Percentiles rank a stretch among this genome's conserved stretches.
phyloP scores from a whole-genome alignment of 2,888 invertebrate species.

The Scelioninae gen. 1 region DNA sequence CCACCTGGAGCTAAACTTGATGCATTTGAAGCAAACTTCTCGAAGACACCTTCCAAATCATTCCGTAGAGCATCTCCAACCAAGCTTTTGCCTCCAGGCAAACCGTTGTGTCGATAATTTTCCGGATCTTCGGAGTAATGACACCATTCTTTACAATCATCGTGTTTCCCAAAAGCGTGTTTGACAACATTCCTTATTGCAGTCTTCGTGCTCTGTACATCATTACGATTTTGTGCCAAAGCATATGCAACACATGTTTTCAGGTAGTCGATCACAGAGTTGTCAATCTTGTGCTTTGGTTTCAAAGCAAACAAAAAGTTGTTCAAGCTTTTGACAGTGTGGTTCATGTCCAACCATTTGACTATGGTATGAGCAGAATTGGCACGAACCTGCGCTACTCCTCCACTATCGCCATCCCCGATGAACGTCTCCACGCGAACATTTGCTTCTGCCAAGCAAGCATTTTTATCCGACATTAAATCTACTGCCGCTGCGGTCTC shows the following conservation, averaged over 20 bases:
- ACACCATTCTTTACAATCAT: constrained; percentile 70
- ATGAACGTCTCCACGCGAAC: constrained; percentile 66
- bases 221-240: constrained; percentile 49
- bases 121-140: constrained; percentile 51
- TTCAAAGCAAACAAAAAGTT: constrained; percentile 56
- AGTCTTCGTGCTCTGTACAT: constrained; percentile 40
- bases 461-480: constrained; percentile 66
- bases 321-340: constrained; percentile 1
- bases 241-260: constrained; percentile 69
- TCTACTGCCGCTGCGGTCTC: constrained; percentile 71
- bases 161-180: constrained; percentile 67
- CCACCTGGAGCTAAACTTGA: constrained; percentile 9
- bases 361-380: constrained; percentile 42
- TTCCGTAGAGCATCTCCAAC: constrained; percentile 40
- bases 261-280: constrained; percentile 66
- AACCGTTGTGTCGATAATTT: constrained; percentile 50
- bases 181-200: constrained; percentile 66
- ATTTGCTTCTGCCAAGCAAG: constrained; percentile 55
- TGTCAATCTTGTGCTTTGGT: constrained; percentile 41
- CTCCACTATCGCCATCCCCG: constrained; percentile 73
- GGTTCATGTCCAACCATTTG: constrained; percentile 55
- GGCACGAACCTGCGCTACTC: constrained; percentile 65
- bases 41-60: constrained; percentile 43
- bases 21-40: constrained; percentile 33
- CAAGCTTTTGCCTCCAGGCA: constrained; percentile 28